Evolutionary conservation across 1,140 invertebrate genomes (phyloP), one percentile per base, ranked within the genome.

Genomic region (Drosophila pectinifera): DNA sequence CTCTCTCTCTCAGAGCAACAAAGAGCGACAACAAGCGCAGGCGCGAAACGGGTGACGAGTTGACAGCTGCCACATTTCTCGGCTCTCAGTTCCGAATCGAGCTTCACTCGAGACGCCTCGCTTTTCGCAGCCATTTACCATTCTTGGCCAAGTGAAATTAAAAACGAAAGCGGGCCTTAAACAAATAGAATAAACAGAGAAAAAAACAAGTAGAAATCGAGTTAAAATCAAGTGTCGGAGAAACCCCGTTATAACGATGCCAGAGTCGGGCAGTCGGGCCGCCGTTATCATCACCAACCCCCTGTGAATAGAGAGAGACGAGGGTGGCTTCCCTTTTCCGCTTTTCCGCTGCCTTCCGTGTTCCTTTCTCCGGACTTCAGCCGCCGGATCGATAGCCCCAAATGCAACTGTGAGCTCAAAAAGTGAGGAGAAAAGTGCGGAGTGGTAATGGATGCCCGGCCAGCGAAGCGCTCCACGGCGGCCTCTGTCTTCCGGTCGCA

Each of bases 401-500:
- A 53, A 86, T 88, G 83, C 82, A 86, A 88, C 82, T 80, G 74
- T 64, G 43, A 53, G 62, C 49, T 5, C 49, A 5, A 5, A 58
- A 58, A 79, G 41, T 63, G 73, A 62, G 78, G 39, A 39, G 55
- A 48, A 58, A 64, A 68, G 41, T 69, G 58, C 61, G 46, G 61
- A 62, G 70, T 58, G 68, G 48, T 42, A 41, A 57, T 61, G 76
- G 62, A 89, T 75, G 84, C 72, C 72, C 64, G 78, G 79, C 55
- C 64, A 53, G 75, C 62, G 41, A 86, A 86, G 43, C 79, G 88
- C 74, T 78, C 82, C 43, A 83, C 88, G 54, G 73, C 76, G 24
- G 83, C 85, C 24, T 58, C 80, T 8, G 84, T 85, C 41, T 90
- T 86, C 67, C 82, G 72, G 43, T 86, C 78, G 24, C 85, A 90